Evolutionary conservation across 1,140 invertebrate species (phyloP), one percentile per base, ranked within the genome.

Genomic region (Drosophila gunungcola): DNA sequence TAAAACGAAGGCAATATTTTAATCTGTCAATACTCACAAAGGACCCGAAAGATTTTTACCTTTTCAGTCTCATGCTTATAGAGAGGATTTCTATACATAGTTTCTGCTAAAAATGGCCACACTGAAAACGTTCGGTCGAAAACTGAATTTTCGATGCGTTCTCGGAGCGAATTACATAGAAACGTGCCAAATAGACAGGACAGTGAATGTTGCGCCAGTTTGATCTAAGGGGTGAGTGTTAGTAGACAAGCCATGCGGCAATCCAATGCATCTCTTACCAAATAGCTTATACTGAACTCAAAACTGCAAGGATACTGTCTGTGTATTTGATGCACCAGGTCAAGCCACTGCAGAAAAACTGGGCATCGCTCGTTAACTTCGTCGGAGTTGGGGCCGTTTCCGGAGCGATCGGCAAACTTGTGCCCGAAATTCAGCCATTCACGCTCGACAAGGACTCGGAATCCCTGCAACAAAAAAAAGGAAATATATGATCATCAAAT

Each of bases 361-460:
- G 99, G 99, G 92, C 97, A 98, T 16, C 94, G 94, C 93, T 99
- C 98, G 93, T 98, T 98, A 1, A 94, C 93, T 90, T 99, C 98
- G 67, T 98, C 97, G 2, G 94, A 94, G 21, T 95, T 95, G 13
- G 96, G 95, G 12, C 96, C 95, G 84, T 97, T 96, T 5, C 98
- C 98, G 93, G 97, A 98, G 32, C 98, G 95, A 92, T 99, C 98
- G 6, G 96, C 97, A 93, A 99, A 99, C 93, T 99, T 99, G 93
- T 99, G 98, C 0, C 98, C 98, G 93, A 98, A 99, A 83, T 97
- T 97, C 10, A 99, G 92, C 98, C 98, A 99, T 93, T 99, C 98
- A 78, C 97, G 95, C 93, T 99, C 97, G 39, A 98, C 96, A 39
- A 99, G 93, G 45, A 97, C 94, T 92, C 97, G 96, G 93, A 99